A percentile compares a stretch with the other conserved stretches of the same genome.
Evolutionary conservation across 2,113 vertebrate species (phyloP).

Genomic region (Balaeniceps rex): DNA sequence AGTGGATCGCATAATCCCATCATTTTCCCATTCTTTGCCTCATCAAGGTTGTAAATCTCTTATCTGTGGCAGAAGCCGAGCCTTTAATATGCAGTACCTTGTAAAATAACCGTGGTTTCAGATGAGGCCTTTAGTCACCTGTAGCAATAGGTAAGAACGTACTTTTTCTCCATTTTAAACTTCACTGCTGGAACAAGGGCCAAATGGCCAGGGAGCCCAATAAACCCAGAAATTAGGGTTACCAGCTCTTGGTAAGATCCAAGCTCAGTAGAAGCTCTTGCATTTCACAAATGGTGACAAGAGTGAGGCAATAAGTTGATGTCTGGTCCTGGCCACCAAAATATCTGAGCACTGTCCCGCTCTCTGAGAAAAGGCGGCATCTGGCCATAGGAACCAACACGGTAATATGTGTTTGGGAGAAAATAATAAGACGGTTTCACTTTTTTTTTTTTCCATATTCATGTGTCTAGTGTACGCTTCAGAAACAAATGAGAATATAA

Average conservation of each 20-base stretch:
- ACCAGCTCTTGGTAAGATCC: background rate
- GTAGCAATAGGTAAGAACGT: background rate
- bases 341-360: background rate
- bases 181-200: background rate
- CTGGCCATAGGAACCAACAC: background rate
- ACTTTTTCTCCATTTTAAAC: background rate
- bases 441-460: background rate
- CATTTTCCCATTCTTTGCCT: slow-evolving; percentile 15
- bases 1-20: background rate
- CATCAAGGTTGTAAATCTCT: slow-evolving; percentile 17
- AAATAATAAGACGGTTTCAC: background rate
- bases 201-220: background rate
- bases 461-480: rapidly evolving
- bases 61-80: background rate
- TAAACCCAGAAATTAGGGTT: background rate
- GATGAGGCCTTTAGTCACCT: background rate
- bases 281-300: background rate
- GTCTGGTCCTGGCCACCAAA: background rate
- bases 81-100: background rate
- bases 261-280: background rate
- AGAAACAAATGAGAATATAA: background rate
- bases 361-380: background rate
- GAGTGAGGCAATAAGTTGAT: background rate
- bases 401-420: background rate
- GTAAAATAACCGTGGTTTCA: background rate